Base-by-base conservation (phyloP, 2,888 invertebrate genomes). In the Agrotis exclamationis region DNA sequence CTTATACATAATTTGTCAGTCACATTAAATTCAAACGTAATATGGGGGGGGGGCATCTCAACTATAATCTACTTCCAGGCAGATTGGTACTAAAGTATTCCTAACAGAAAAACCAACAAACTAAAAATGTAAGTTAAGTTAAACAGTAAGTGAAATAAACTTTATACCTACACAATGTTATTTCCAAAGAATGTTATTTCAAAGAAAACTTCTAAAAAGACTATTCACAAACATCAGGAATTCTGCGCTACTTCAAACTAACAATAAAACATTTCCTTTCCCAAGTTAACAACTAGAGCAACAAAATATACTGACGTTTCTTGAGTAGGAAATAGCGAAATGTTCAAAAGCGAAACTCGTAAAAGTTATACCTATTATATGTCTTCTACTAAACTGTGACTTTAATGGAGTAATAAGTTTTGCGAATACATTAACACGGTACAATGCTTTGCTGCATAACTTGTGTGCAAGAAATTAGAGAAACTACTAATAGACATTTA, bases 361-460 rank as follows among this genome's bases (percentile, higher is more conserved):
- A 62, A 77, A 73, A 64, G 58, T 57, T 62, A 28, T 60, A 59
- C 28, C n/a, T n/a, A n/a, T n/a, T n/a, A n/a, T 60, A 59, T 39
- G 33, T 56, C 20, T 67, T 63, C 56, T 44, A 51, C 45, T 33
- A 53, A 76, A 72, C 77, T 47, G 56, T 63, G 24, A 60, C 18
- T 63, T 51, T 71, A 44, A 67, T 60, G 33, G 66, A n/a, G 54
- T 56, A 59, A 60, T 47, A 71, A 71, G 22, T 76, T 53, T 63
- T 51, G 58, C 18, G 57, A 71, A 56, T 24, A 72, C 54, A 62
- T 76, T 71, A 71, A 58, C 39, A 22, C 48, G 6, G 45, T 45
- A 63, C 58, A 66, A 18, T 45, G 45, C 5, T 65, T 33, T 63
- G 53, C 62, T 54, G 18, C 58, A 60, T 33, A 56, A 24, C 65